These are phyloP conservation scores for Caenorhabditis wallacei DNA, from an alignment of 2,888 invertebrate species.

Conservation along the genomic window DNA sequence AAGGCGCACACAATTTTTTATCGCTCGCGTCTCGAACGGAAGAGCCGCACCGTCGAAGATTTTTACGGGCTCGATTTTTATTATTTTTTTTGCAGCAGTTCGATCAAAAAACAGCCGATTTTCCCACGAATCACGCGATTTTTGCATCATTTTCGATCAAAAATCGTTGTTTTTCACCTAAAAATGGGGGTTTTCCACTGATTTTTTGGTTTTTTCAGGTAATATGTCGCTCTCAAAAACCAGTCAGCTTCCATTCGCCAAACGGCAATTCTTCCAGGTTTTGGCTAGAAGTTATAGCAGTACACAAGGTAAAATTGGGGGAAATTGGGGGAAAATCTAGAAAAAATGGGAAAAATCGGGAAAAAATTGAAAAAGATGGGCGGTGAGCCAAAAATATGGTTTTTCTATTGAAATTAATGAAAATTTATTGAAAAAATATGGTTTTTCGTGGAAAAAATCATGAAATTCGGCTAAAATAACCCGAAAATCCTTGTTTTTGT, in stretches of 20 bases:
- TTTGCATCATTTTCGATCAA: conserved; percentile 10
- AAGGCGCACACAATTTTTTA: conserved; percentile 32
- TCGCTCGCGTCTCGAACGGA: conserved; percentile 40
- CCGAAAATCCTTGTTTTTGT: not conserved
- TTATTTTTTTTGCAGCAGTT: conserved; percentile 15
- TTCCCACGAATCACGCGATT: not conserved
- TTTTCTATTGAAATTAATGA: not conserved
- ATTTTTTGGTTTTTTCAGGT: conserved; percentile 36
- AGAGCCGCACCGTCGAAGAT: conserved; percentile 65
- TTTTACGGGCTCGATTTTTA: conserved; percentile 52
- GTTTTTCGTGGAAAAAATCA: not conserved
- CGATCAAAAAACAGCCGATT: conserved; percentile 1
- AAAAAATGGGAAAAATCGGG: not conserved
- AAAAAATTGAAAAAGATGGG: conserved; percentile 1
- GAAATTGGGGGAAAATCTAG: not conserved
- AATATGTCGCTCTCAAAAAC: conserved; percentile 65
- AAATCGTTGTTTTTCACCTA: not conserved
- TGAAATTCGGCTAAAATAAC: not conserved
- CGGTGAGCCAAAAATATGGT: no score
- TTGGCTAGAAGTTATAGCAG: conserved; percentile 68
- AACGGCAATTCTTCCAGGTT: conserved; percentile 67
- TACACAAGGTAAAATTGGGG: conserved; percentile 58
- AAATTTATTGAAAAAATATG: not conserved
- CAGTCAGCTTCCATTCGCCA: conserved; percentile 56
- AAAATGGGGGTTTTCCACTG: not conserved